Percentiles rank a stretch among this genome's conserved stretches.
Evolutionary conservation across 2,888 invertebrate genomes (phyloP).

Genomic region (Pelosia muscerda): DNA sequence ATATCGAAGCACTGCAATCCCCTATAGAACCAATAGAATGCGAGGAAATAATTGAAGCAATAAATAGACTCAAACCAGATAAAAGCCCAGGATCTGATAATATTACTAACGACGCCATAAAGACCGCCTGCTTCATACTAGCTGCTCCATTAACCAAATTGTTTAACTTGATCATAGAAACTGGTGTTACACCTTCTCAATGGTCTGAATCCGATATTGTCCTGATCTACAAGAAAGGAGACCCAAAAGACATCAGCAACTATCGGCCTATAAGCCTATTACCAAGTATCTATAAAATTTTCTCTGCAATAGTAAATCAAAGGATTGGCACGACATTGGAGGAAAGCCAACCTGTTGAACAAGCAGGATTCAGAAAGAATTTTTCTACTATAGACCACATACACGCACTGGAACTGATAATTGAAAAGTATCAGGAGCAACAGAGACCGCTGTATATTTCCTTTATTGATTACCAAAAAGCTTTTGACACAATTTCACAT

Average conservation of each 20-base stretch:
- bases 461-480: no score
- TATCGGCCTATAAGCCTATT: not conserved
- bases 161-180: no score
- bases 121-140: not conserved
- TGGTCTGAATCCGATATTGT: no score
- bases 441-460: no score
- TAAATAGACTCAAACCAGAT: not conserved
- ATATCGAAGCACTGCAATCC: not conserved
- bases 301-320: not conserved
- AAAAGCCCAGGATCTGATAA: no score
- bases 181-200: no score
- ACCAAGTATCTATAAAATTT: not conserved
- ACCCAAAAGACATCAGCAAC: not conserved
- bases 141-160: no score
- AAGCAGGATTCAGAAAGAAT: no score
- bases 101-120: not conserved
- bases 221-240: no score
- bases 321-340: not conserved
- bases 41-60: not conserved
- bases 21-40: conserved; percentile 1
- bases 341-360: no score
- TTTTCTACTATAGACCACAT: not conserved
- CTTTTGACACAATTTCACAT: no score
- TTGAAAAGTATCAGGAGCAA: not conserved
- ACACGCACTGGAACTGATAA: not conserved